Percentiles rank a stretch among this genome's conserved stretches.
These are phyloP conservation scores for Diadema setosum DNA, from an alignment of 35 echinoderm and acorn worm genomes.

Conservation along the genomic window DNA sequence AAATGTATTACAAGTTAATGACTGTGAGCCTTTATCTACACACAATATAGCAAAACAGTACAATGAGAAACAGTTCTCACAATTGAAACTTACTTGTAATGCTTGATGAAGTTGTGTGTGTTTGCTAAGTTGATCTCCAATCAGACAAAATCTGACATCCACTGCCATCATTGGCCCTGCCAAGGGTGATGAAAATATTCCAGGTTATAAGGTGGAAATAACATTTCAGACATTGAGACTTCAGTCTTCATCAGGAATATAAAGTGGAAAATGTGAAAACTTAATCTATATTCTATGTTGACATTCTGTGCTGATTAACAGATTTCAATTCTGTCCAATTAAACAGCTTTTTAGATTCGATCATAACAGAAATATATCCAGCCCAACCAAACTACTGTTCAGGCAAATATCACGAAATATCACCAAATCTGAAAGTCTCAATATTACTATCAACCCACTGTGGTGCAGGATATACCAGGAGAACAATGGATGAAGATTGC, in stretches of 20 bases:
- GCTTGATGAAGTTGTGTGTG: conserved; percentile 45
- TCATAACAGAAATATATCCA: too few relatives aligned
- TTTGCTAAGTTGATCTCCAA: conserved; percentile 1
- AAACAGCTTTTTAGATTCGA: too few relatives aligned
- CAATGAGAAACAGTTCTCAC: not conserved
- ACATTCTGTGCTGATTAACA: not conserved
- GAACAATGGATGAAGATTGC: too few relatives aligned
- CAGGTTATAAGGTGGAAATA: not conserved
- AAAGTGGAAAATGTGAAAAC: not conserved
- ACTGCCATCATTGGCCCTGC: not conserved
- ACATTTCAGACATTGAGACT: not conserved
- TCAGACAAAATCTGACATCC: conserved; percentile 29
- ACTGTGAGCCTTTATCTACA: not conserved
- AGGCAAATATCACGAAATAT: too few relatives aligned
- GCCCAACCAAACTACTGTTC: too few relatives aligned
- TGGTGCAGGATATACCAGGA: too few relatives aligned
- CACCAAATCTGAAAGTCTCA: too few relatives aligned
- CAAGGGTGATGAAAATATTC: not conserved
- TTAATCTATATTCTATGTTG: not conserved
- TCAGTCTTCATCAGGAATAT: not conserved
- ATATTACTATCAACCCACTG: too few relatives aligned
- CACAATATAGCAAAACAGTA: too few relatives aligned
- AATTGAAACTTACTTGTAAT: conserved; percentile 13
- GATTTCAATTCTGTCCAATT: not conserved
- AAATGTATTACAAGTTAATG: not conserved